phyloP scores from a whole-genome alignment of 1,140 invertebrate genomes.

The Eurosta solidaginis region DNA sequence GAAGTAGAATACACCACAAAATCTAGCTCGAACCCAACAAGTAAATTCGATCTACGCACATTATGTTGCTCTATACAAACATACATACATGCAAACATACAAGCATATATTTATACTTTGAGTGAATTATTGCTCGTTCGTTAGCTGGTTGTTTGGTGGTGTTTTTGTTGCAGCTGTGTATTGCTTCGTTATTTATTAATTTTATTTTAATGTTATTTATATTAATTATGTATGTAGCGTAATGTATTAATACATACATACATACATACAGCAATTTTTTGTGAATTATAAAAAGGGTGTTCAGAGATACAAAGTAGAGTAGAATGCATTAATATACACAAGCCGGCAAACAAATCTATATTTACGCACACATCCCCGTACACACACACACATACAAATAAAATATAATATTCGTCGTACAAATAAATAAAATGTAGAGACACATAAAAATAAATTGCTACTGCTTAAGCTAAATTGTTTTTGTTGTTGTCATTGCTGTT shows the following conservation, averaged over 20 bases:
- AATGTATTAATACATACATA: background rate
- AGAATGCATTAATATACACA: background rate
- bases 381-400: background rate
- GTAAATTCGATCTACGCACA: background rate
- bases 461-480: background rate
- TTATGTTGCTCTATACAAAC: background rate
- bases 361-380: background rate
- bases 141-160: background rate
- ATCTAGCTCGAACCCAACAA: background rate
- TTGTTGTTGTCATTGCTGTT: background rate
- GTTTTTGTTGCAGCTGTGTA: slow-evolving; percentile 26
- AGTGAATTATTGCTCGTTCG: background rate
- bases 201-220: slow-evolving; percentile 29
- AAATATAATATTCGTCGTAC: background rate
- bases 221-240: slow-evolving; percentile 18
- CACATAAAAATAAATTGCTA: slow-evolving; percentile 22
- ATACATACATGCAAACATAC: too few species aligned
- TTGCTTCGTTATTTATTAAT: slow-evolving; percentile 20
- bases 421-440: slow-evolving; percentile 20
- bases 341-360: background rate
- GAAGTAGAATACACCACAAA: background rate
- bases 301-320: background rate
- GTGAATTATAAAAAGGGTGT: background rate
- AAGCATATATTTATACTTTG: background rate
- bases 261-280: background rate